Evolutionary conservation across 2,888 invertebrate species (phyloP).

Genomic region (Callyntrura guangdongensis): DNA sequence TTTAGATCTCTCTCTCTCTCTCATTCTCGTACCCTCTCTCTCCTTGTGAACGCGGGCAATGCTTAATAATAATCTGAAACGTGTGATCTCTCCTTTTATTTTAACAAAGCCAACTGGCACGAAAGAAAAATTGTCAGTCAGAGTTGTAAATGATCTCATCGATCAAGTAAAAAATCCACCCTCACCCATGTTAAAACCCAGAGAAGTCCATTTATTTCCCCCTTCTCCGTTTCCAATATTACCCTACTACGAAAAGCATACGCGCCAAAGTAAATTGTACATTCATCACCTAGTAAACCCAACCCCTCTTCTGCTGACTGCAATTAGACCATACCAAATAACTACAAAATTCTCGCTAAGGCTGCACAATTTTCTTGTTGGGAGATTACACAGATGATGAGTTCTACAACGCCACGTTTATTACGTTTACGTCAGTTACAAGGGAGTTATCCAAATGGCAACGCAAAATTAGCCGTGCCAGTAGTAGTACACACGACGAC

Average conservation of each 20-base stretch:
- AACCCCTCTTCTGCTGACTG: constrained; percentile 45
- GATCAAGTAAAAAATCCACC: constrained; percentile 75
- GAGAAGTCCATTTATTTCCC: constrained; percentile 39
- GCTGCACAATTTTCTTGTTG: constrained; percentile 25
- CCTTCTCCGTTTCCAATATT: constrained; percentile 14
- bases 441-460: background rate
- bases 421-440: background rate
- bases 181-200: constrained; percentile 55
- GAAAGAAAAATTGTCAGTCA: constrained; percentile 76
- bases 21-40: background rate
- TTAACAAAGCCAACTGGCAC: constrained; percentile 67
- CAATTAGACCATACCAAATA: constrained; percentile 71
- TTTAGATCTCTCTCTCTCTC: background rate
- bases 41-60: constrained; percentile 23
- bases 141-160: constrained; percentile 76
- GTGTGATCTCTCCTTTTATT: constrained; percentile 59
- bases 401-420: background rate
- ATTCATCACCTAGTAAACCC: constrained; percentile 65
- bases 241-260: background rate
- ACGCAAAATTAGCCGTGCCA: background rate
- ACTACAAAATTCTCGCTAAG: constrained; percentile 45
- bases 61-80: constrained; percentile 5
- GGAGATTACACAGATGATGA: constrained; percentile 22
- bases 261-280: constrained; percentile 7
- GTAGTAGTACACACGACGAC: background rate